Evolutionary conservation across 92 coral and sea anemone species (phyloP).

Genomic region (Porites evermanni): DNA sequence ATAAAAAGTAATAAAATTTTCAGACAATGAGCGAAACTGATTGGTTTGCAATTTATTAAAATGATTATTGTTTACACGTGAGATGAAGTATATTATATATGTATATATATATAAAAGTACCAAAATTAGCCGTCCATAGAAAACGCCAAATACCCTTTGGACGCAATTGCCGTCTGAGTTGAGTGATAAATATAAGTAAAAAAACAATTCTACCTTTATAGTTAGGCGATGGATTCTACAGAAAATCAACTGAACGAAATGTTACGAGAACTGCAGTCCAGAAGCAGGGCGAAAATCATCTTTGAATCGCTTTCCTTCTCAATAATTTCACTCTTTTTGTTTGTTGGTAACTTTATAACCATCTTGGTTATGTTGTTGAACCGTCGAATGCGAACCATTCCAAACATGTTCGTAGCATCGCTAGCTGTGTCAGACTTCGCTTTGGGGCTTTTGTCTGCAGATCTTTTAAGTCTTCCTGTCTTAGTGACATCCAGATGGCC

Average conservation of each 20-base stretch:
- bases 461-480: neutral
- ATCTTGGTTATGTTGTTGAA: constrained; percentile 45
- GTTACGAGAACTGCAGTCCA: constrained; percentile 41
- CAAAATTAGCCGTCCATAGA: too few species aligned
- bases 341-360: constrained; percentile 66
- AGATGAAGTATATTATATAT: too few species aligned
- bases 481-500: constrained; percentile 62
- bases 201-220: too few species aligned
- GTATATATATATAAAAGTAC: too few species aligned
- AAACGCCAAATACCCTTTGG: too few species aligned
- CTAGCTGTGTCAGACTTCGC: constrained; percentile 73
- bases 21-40: too few species aligned
- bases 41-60: too few species aligned
- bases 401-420: constrained; percentile 65
- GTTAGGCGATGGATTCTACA: neutral
- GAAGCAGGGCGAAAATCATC: constrained; percentile 41
- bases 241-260: constrained; percentile 19
- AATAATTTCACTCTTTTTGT: constrained; percentile 30
- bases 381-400: constrained; percentile 45
- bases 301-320: constrained; percentile 42
- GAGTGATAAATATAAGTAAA: too few species aligned
- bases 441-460: neutral
- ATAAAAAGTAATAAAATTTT: too few species aligned
- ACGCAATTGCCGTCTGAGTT: too few species aligned
- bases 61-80: too few species aligned